Conservation (phyloP, 35 echinoderm and acorn worm genomes). For the Antedon bifida region DNA sequence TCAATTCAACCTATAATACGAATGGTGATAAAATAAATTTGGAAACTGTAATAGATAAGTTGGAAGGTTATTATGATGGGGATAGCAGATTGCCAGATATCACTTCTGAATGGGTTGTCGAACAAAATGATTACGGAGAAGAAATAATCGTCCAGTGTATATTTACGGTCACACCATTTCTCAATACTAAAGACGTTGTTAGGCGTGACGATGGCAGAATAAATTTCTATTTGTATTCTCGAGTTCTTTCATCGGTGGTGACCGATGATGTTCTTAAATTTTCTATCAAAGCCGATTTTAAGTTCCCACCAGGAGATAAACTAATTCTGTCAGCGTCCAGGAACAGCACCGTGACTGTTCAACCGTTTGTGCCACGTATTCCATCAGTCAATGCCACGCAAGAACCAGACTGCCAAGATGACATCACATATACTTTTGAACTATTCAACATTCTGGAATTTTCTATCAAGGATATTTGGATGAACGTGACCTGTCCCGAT, state of each 20-base stretch:
- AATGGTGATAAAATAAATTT: slow-evolving; percentile 5
- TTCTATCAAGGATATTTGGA: slow-evolving; percentile 48
- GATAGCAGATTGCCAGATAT: background rate
- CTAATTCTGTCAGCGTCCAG: background rate
- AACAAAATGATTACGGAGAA: background rate
- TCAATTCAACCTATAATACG: slow-evolving; percentile 26
- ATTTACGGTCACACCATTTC: slow-evolving; percentile 23
- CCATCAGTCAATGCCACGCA: background rate
- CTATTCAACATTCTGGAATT: slow-evolving; percentile 31
- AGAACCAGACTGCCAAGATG: slow-evolving; percentile 45
- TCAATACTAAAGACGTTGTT: background rate
- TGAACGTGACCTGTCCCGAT: slow-evolving; percentile 61
- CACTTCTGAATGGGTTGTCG: background rate
- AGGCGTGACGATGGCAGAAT: background rate
- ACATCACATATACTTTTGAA: slow-evolving; percentile 39
- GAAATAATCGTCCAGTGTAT: slow-evolving; percentile 10
- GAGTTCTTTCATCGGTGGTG: slow-evolving; percentile 23
- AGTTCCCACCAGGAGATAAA: slow-evolving; percentile 7
- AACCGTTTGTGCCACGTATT: slow-evolving; percentile 53
- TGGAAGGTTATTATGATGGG: background rate
- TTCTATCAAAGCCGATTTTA: slow-evolving; percentile 1
- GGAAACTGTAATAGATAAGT: background rate
- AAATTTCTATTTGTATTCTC: slow-evolving; percentile 18
- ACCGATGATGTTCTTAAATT: slow-evolving; percentile 18
- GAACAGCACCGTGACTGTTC: slow-evolving; percentile 25